Base-by-base conservation (phyloP, 2,797 vertebrate genomes). In the Malacoraja senta region DNA sequence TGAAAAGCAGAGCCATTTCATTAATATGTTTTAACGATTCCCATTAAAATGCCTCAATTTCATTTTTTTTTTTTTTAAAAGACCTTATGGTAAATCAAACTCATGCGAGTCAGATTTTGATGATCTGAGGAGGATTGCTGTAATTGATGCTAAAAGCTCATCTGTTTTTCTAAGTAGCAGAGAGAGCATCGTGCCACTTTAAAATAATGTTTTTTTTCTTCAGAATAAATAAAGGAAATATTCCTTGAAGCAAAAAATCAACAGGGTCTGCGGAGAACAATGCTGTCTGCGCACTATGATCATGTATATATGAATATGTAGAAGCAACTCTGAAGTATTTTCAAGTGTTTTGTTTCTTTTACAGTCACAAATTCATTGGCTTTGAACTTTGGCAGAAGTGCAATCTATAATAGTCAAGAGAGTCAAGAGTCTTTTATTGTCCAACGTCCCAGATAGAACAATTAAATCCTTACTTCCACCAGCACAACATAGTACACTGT, bases 1-100 rank as follows among this genome's bases (percentile, higher is more conserved):
- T 71, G 68, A 84, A 91, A 91, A 24, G 61, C 86, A 35, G 12
- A 26, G 53, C 76, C 24, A 76, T 72, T 91, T 91, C 88, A 91
- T 68, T 91, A 32, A 26, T 19, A 24, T 44, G 35, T 76, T 76
- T 91, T 92, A 92, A 92, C 58, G 71, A 38, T 76, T 74, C 38
- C 71, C 38, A 76, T 92, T 92, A 92, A 92, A 92, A 29, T 58
- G 90, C 90, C 72, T 92, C 68, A 92, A 92, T 71, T 92, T 76
- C 71, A 74, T 29, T 72, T 91, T 71, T 44, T 26, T 26, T 74
- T 58, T 92, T 76, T 53, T 6, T 29, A 38, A 53, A 44, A 92
- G 90, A 74, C 90, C 71, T 92, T 74, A 71, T 76, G 90, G 26
- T 13, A 74, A 72, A 53, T 74, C 71, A 92, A n/a, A 76, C 71